A percentile compares a stretch with the other conserved stretches of the same genome.
phyloP scores from a whole-genome alignment of 1,140 invertebrate species.

The Carcinoscorpius rotundicauda region DNA sequence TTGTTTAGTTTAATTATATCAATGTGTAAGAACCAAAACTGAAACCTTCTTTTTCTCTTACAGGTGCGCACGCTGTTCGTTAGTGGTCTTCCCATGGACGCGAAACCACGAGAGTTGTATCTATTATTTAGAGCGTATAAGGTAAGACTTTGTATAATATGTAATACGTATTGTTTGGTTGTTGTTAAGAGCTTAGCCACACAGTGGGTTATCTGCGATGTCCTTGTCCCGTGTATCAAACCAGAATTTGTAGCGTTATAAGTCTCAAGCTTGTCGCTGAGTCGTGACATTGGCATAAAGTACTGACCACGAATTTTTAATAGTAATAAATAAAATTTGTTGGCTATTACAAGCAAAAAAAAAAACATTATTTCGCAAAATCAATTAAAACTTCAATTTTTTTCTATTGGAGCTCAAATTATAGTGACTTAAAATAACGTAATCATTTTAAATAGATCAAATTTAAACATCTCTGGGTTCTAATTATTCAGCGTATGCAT shows the following conservation, averaged over 20 bases:
- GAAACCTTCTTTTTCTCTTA: conserved; percentile 37
- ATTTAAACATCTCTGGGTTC: background rate
- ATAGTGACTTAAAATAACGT: background rate
- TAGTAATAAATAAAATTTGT: too few species aligned
- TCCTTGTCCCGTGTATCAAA: background rate
- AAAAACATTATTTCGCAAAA: too few species aligned
- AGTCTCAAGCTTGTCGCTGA: too few species aligned
- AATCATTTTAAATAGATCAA: background rate
- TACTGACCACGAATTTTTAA: too few species aligned
- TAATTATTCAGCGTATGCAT: background rate
- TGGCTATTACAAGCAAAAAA: too few species aligned
- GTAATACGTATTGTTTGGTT: background rate
- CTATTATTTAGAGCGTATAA: conserved; percentile 98
- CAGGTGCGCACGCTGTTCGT: conserved; percentile 99
- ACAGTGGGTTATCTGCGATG: background rate
- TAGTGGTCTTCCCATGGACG: conserved; percentile 98
- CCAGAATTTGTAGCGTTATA: too few species aligned
- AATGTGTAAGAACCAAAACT: too few species aligned
- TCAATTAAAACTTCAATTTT: too few species aligned
- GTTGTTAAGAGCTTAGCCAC: background rate
- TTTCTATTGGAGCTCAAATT: background rate
- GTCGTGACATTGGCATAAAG: too few species aligned
- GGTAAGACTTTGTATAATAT: conserved; percentile 32
- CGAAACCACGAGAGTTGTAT: conserved; percentile 96
- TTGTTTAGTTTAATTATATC: too few species aligned